These are phyloP conservation scores for Cotesia chilonis DNA, from an alignment of 1,140 invertebrate genomes.

Conservation along the genomic window DNA sequence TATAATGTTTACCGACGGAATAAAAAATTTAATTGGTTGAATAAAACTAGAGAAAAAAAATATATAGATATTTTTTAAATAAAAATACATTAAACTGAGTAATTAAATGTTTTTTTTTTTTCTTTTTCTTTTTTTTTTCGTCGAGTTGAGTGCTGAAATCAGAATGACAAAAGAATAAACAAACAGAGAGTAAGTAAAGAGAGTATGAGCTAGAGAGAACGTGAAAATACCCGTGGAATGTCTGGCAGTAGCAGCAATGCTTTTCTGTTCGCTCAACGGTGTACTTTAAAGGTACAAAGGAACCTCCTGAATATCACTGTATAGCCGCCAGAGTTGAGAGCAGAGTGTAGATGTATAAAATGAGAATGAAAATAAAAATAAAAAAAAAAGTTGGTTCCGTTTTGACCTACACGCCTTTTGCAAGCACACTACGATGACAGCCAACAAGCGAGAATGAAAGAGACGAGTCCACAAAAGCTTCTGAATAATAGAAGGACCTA, in stretches of 20 bases:
- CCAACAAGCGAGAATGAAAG: slow-evolving; percentile 35
- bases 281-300: slow-evolving; percentile 50
- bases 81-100: too few relatives aligned
- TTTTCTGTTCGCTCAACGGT: slow-evolving; percentile 38
- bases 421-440: slow-evolving; percentile 11
- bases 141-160: slow-evolving; percentile 9
- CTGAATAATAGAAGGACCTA: slow-evolving; percentile 52
- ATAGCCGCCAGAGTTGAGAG: too few relatives aligned
- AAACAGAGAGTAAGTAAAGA: slow-evolving; percentile 5
- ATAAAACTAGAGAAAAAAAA: not conserved
- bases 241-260: slow-evolving; percentile 38
- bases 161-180: not conserved
- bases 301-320: slow-evolving; percentile 48
- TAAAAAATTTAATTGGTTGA: slow-evolving; percentile 22
- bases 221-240: slow-evolving; percentile 23
- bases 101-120: not conserved
- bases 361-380: too few relatives aligned
- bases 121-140: not conserved
- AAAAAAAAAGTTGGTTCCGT: too few relatives aligned
- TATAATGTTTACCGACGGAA: slow-evolving; percentile 5
- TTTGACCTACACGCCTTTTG: not conserved
- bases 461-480: slow-evolving; percentile 51
- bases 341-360: too few relatives aligned
- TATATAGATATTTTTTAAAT: too few relatives aligned
- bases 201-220: not conserved